Evolutionary conservation across 2,113 vertebrate genomes (phyloP).

Genomic region (Oreamnos americanus): DNA sequence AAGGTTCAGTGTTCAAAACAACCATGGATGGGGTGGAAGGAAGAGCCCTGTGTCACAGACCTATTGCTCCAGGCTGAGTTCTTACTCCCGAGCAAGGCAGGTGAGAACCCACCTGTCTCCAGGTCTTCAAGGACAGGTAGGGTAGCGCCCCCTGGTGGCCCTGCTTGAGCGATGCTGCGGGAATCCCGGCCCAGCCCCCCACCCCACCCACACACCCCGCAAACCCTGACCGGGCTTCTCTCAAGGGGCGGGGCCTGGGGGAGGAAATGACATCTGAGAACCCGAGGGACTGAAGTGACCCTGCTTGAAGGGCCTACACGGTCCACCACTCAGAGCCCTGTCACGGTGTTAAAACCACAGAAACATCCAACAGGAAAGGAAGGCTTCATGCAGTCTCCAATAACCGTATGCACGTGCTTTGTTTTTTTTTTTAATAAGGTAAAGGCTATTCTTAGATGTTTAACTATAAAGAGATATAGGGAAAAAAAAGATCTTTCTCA

Average conservation of each 20-base stretch:
- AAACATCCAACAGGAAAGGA: neutral
- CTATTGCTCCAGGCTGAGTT: neutral
- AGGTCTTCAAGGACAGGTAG: neutral
- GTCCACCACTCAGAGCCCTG: neutral
- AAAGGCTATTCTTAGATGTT: neutral
- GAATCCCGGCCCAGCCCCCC: neutral
- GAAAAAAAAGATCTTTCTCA: neutral
- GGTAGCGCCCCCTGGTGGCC: neutral
- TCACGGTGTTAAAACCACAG: fast-evolving
- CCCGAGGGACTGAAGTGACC: no score
- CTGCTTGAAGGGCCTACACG: fast-evolving
- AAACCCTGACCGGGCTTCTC: fast-evolving
- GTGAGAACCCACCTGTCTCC: neutral
- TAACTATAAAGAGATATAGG: neutral
- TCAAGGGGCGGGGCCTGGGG: neutral
- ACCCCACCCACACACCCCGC: no score
- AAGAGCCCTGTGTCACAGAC: fast-evolving
- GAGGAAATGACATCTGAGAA: neutral
- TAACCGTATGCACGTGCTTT: neutral
- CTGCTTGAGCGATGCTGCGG: fast-evolving
- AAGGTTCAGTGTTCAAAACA: neutral
- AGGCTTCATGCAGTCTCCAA: no score
- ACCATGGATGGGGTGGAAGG: neutral
- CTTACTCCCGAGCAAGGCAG: neutral
- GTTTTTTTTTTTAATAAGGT: neutral